A percentile compares a stretch with the other conserved stretches of the same genome.
phyloP scores from a whole-genome alignment of 2,113 vertebrate genomes.

The Nerophis lumbriciformis region DNA sequence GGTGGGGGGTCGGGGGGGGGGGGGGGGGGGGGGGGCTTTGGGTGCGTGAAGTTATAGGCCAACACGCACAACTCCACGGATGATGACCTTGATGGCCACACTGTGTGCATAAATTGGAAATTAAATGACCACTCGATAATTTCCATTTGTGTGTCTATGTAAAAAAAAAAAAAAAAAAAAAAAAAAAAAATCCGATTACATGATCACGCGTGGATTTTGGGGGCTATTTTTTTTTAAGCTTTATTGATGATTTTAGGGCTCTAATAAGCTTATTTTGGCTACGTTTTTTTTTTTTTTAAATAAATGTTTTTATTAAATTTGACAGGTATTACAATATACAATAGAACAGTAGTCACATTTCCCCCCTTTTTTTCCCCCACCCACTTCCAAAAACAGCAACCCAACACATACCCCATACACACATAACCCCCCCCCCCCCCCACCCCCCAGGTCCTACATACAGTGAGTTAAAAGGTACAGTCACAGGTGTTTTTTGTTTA shows the following conservation, averaged over 20 bases:
- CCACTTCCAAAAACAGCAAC: no score
- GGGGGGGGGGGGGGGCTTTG: slow-evolving; percentile 44
- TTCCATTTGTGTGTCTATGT: slow-evolving; percentile 66
- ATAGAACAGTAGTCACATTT: no score
- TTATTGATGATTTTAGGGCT: slow-evolving; percentile 43
- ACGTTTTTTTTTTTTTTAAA: no score
- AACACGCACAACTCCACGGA: slow-evolving; percentile 73
- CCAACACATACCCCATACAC: no score
- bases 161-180: slow-evolving; percentile 50
- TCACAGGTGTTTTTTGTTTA: no score
- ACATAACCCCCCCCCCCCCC: no score
- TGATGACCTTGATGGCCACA: slow-evolving; percentile 80
- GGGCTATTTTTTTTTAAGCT: slow-evolving; percentile 39
- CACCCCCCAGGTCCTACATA: no score
- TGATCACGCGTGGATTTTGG: neutral
- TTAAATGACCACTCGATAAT: slow-evolving; percentile 70
- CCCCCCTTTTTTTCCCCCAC: no score
- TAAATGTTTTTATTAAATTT: no score
- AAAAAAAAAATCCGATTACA: slow-evolving; percentile 50
- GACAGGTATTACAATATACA: no score
- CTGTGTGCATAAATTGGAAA: slow-evolving; percentile 73
- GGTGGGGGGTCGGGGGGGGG: slow-evolving; percentile 56
- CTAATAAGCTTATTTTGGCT: no score
- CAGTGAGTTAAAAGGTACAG: no score
- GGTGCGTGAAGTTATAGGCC: slow-evolving; percentile 83